phyloP scores from a whole-genome alignment of 2,797 vertebrate species.

The Pseudocheirus occidentalis region DNA sequence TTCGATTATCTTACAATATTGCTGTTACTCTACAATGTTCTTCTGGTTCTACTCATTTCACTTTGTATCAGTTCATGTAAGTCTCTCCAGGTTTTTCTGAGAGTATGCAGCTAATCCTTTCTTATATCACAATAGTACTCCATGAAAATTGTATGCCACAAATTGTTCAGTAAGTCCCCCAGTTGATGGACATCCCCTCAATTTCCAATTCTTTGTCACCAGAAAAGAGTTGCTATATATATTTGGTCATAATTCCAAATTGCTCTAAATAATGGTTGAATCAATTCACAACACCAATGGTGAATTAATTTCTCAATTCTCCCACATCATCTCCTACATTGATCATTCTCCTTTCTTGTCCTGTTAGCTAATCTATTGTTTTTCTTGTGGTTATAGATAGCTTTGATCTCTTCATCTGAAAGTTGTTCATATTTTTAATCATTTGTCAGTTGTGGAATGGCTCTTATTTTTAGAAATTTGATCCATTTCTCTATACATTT shows the following conservation, averaged over 20 bases:
- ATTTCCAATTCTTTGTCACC: too few species aligned
- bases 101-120: too few species aligned
- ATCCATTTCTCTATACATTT: neutral
- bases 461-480: neutral
- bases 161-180: too few species aligned
- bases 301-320: neutral
- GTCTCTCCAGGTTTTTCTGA: too few species aligned
- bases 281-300: neutral
- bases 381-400: neutral
- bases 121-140: too few species aligned
- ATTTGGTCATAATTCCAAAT: neutral
- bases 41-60: too few species aligned
- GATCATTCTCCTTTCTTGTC: neutral
- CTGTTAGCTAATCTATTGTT: neutral
- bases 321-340: neutral
- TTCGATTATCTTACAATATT: too few species aligned
- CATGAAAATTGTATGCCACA: too few species aligned
- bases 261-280: neutral
- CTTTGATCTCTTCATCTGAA: neutral
- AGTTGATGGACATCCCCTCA: too few species aligned
- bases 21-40: too few species aligned
- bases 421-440: neutral
- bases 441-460: neutral
- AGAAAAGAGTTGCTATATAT: neutral
- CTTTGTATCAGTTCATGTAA: too few species aligned